Conservation (phyloP, 2,888 invertebrate species). For the Drosophila incognita region DNA sequence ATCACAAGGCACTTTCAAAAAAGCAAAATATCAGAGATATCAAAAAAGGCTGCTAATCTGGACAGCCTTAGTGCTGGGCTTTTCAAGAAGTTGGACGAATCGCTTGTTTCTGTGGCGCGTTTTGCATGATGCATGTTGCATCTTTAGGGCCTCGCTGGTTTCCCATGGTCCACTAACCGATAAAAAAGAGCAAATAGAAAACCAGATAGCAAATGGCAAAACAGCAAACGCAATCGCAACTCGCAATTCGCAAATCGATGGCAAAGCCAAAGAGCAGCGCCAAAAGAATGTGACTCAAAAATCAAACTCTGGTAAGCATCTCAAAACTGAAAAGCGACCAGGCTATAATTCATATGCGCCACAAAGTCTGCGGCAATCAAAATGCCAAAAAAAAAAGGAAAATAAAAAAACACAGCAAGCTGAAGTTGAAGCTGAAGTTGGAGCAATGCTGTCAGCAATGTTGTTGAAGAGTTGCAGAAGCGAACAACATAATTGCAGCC, state of each 20-base stretch:
- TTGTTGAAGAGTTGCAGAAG: constrained; percentile 41
- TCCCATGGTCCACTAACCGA: constrained; percentile 81
- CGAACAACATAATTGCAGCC: constrained; percentile 78
- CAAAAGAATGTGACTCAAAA: constrained; percentile 74
- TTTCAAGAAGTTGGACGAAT: too few species aligned
- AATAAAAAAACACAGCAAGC: constrained; percentile 34
- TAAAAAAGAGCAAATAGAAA: constrained; percentile 53
- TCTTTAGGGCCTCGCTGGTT: constrained; percentile 33
- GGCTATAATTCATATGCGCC: constrained; percentile 83
- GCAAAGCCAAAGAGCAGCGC: constrained; percentile 73
- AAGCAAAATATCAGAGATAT: neutral
- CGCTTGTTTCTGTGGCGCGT: too few species aligned
- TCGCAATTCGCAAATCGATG: constrained; percentile 39
- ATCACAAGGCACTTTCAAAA: neutral
- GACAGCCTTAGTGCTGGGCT: too few species aligned
- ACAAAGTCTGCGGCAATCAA: constrained; percentile 82
- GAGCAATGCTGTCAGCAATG: constrained; percentile 43
- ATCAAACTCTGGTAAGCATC: constrained; percentile 33
- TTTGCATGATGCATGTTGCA: too few species aligned
- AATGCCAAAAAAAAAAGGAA: constrained; percentile 45
- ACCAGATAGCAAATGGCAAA: constrained; percentile 41
- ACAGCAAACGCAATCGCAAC: constrained; percentile 39
- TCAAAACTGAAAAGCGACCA: constrained; percentile 26
- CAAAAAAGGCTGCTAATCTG: neutral
- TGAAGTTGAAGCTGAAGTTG: constrained; percentile 36